These are phyloP conservation scores for Ranitomeya variabilis DNA, from an alignment of 2,113 vertebrate species.

Conservation along the genomic window DNA sequence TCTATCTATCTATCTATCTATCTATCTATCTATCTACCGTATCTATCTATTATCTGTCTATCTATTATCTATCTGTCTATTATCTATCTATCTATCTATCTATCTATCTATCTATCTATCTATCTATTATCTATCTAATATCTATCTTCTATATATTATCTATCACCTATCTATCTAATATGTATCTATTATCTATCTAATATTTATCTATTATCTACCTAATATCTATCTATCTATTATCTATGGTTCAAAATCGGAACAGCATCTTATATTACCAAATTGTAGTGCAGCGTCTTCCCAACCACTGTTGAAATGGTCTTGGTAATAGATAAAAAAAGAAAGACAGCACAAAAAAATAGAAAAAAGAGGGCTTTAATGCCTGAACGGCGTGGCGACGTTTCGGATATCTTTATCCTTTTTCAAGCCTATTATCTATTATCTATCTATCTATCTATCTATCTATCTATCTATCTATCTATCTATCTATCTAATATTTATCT, in stretches of 20 bases:
- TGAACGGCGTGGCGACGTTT: too few relatives aligned
- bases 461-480: neutral
- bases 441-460: neutral
- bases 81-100: neutral
- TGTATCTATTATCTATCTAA: conserved; percentile 8
- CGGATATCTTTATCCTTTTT: too few relatives aligned
- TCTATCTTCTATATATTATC: neutral
- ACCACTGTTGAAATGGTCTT: too few relatives aligned
- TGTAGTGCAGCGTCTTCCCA: too few relatives aligned
- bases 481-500: conserved; percentile 13
- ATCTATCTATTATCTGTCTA: conserved; percentile 15
- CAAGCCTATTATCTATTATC: neutral
- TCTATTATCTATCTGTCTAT: neutral
- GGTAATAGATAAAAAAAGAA: too few relatives aligned
- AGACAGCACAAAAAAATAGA: too few relatives aligned
- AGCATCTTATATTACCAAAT: too few relatives aligned
- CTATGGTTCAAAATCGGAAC: too few relatives aligned
- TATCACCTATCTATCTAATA: neutral
- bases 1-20: neutral
- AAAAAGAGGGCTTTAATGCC: too few relatives aligned
- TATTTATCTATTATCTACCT: neutral
- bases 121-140: neutral
- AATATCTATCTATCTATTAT: too few relatives aligned
- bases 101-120: neutral
- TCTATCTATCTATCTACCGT: conserved; percentile 15